A percentile compares a stretch with the other conserved stretches of the same genome.
Evolutionary conservation across 2,888 invertebrate species (phyloP).

Genomic region (Morpho deidamia): DNA sequence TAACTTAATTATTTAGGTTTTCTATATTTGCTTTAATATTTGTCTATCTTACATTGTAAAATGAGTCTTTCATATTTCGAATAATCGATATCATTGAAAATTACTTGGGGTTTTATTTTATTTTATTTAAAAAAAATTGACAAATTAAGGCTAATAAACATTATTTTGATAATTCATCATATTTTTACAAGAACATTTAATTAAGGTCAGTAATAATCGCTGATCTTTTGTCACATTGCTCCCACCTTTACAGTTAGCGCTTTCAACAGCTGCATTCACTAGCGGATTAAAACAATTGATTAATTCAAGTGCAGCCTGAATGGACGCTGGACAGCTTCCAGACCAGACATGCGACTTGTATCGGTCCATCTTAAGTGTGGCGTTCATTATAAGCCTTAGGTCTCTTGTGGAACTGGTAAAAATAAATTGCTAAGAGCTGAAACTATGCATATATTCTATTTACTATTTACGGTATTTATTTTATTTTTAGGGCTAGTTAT

Average conservation of each 20-base stretch:
- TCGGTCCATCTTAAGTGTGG: constrained; percentile 17
- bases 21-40: no score
- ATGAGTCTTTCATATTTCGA: no score
- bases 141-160: no score
- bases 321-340: constrained; percentile 54
- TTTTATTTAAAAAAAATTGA: no score
- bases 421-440: not conserved
- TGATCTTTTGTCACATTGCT: not conserved
- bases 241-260: constrained; percentile 31
- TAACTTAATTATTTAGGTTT: no score
- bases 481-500: no score
- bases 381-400: constrained; percentile 14
- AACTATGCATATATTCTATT: no score
- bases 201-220: not conserved
- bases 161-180: no score
- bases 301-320: constrained; percentile 64
- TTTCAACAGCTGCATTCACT: constrained; percentile 56
- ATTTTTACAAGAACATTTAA: no score
- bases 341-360: constrained; percentile 33
- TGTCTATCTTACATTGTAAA: no score
- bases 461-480: no score
- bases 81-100: not conserved
- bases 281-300: constrained; percentile 70
- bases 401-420: not conserved
- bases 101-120: no score